Evolutionary conservation across 2,797 vertebrate species (phyloP), one percentile per base, ranked within the genome.

Genomic region (Orestias chungarensis): DNA sequence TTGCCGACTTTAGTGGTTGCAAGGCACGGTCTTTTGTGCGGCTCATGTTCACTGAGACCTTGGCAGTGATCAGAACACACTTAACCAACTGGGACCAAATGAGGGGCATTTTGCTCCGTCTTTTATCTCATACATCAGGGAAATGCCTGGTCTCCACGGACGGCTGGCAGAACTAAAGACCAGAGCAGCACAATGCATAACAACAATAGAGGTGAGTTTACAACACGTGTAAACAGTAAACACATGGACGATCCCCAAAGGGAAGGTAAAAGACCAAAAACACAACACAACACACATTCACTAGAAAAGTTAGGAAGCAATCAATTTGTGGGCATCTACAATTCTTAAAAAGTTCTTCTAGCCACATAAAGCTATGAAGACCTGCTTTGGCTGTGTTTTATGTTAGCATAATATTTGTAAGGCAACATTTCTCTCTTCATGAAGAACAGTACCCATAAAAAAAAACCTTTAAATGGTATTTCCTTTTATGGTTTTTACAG

Each of bases 51-150:
- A 88, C 86, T 84, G 86, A 93, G 92, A 92, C 93, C 93, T 93
- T 94, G 92, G 91, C 92, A 93, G 91, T 93, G 93, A 94, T 93
- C 89, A 88, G 90, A 90, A 91, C 87, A 83, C 91, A 90, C 91
- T 93, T 90, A 93, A 91, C 93, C 94, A 93, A 93, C 93, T 93
- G 94, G 94, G 93, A 94, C 90, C 89, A 88, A 87, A 88, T 59
- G 79, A 93, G 89, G 90, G 89, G 91, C 88, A 86, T 91, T 91
- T 86, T 87, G 77, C 82, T 89, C 83, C n/a, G 87, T 91, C 93
- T 94, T 95, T 94, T 83, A 95, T 94, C 92, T 93, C 79, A 82
- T 82, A 79, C 88, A 89, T 93, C 80, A 78, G 92, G 93, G 93
- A 91, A 78, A 91, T 71, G 75, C 64, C 67, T 44, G 62, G 88